Evolutionary conservation across 2,888 invertebrate genomes (phyloP).

Genomic region (Cerastis leucographa): DNA sequence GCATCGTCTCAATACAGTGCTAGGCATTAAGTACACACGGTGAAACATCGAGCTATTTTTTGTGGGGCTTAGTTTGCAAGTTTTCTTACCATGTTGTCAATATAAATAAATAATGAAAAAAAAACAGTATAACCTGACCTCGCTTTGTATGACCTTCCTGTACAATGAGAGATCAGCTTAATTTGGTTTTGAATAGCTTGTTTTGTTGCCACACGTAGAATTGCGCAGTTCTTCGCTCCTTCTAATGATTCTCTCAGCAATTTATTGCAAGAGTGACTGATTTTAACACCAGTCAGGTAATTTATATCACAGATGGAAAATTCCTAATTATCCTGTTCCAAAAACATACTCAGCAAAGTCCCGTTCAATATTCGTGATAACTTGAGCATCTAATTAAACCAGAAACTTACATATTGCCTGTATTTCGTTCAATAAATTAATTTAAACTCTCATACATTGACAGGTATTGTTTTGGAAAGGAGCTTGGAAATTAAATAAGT

Average conservation of each 20-base stretch:
- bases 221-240: not conserved
- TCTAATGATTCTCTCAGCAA: not conserved
- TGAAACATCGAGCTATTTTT: no score
- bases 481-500: constrained; percentile 61
- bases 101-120: no score
- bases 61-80: no score
- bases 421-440: constrained; percentile 54
- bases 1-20: not conserved
- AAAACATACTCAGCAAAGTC: constrained; percentile 13
- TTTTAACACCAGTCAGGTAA: constrained; percentile 2
- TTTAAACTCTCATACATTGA: constrained; percentile 43
- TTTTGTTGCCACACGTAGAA: no score
- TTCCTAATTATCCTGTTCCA: not conserved
- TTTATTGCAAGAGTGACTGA: not conserved
- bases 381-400: constrained; percentile 30
- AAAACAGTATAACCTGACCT: no score
- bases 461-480: constrained; percentile 51
- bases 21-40: no score
- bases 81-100: no score
- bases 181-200: no score
- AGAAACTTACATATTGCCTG: constrained; percentile 29
- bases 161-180: no score
- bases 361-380: constrained; percentile 19
- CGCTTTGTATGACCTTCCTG: no score
- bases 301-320: not conserved